A percentile compares a stretch with the other conserved stretches of the same genome.
phyloP scores from a whole-genome alignment of 1,140 invertebrate species.

The Drosophila arawakana region DNA sequence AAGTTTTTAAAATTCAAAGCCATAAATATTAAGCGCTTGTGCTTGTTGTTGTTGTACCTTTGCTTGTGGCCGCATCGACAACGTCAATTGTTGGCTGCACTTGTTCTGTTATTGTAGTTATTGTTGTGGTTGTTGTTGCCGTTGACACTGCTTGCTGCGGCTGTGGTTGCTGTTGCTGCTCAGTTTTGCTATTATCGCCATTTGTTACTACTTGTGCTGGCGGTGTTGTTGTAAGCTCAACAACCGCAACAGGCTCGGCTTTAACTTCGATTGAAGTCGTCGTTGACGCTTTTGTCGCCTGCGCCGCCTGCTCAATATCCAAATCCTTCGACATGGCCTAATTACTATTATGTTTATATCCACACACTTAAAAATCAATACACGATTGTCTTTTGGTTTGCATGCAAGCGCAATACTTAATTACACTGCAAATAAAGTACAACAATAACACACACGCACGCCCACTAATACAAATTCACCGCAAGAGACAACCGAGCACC shows the following conservation, averaged over 20 bases:
- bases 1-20: conserved; percentile 49
- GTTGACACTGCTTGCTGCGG: conserved; percentile 20
- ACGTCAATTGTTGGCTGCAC: conserved; percentile 55
- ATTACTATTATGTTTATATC: conserved; percentile 4
- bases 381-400: conserved; percentile 27
- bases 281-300: conserved; percentile 25
- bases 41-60: conserved; percentile 52
- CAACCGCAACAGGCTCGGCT: conserved; percentile 48
- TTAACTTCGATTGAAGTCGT: conserved; percentile 51
- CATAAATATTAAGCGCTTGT: conserved; percentile 41
- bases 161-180: conserved; percentile 31
- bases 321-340: conserved; percentile 65
- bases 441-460: conserved; percentile 25
- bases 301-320: conserved; percentile 66
- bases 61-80: conserved; percentile 54
- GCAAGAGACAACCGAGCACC: conserved; percentile 55
- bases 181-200: conserved; percentile 35
- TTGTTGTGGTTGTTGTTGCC: conserved; percentile 33
- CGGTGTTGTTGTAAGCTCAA: conserved; percentile 30
- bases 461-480: conserved; percentile 20
- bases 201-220: conserved; percentile 17
- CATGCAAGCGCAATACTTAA: conserved; percentile 54
- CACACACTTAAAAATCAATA: conserved; percentile 64
- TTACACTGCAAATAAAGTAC: conserved; percentile 5
- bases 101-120: conserved; percentile 55